A percentile compares a stretch with the other conserved stretches of the same genome.
Evolutionary conservation across 2,888 invertebrate genomes (phyloP).

Genomic region (Clepsis dumicolana): DNA sequence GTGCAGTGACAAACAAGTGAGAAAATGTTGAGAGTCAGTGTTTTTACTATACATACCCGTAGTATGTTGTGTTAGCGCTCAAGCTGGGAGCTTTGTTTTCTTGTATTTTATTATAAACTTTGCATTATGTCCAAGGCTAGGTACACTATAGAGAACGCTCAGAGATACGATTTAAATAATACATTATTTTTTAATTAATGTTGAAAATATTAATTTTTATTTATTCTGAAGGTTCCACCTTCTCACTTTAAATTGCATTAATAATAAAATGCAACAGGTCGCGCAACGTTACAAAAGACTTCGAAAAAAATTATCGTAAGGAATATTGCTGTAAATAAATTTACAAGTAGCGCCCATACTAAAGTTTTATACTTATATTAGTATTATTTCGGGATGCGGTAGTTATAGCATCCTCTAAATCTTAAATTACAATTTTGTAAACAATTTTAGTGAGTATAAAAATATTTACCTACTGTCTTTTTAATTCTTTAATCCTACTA

Average conservation of each 20-base stretch:
- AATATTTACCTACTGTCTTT: conserved; percentile 15
- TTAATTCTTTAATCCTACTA: conserved; percentile 11
- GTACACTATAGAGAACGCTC: too few relatives aligned
- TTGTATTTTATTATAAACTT: conserved; percentile 1
- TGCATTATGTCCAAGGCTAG: background rate
- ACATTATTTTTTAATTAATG: too few relatives aligned
- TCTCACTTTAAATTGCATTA: too few relatives aligned
- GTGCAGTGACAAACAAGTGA: background rate
- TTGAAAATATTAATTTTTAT: too few relatives aligned
- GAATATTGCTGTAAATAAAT: too few relatives aligned
- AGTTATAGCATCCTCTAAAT: conserved; percentile 5
- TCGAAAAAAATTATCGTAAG: too few relatives aligned
- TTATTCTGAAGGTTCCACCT: too few relatives aligned
- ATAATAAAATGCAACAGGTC: too few relatives aligned
- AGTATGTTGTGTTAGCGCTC: background rate
- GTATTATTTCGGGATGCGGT: background rate
- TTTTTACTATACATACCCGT: background rate
- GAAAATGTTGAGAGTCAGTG: conserved; percentile 2
- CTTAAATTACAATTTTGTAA: conserved; percentile 13
- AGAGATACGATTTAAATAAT: too few relatives aligned
- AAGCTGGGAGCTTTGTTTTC: background rate
- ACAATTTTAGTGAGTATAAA: conserved; percentile 28
- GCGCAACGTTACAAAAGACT: too few relatives aligned
- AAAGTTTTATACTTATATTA: too few relatives aligned
- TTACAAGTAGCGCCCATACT: too few relatives aligned